Base-by-base conservation (phyloP, 2,113 vertebrate species). In the Murina feae region DNA sequence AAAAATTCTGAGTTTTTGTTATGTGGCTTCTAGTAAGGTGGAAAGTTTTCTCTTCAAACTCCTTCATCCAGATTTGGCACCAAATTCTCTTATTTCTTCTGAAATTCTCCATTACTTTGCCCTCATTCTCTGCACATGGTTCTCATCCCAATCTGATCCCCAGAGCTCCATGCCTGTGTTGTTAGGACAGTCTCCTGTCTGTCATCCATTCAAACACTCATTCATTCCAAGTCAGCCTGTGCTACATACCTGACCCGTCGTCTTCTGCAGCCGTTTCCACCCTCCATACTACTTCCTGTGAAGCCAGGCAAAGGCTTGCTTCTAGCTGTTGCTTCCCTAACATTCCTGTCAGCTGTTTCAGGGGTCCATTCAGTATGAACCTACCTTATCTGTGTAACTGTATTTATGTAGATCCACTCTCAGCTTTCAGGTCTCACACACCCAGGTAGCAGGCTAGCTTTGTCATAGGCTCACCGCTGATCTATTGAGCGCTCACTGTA, bases 331-430 rank as follows among this genome's bases (percentile, higher is more conserved):
- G 44, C 53, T 18, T 80, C 51, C 51, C 69, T 9, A 1, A 39
- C 21, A 25, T 76, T 25, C n/a, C 47, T n/a, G 0, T 75, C 32
- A 69, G n/a, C 13, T 18, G 63, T n/a, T 51, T 87, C 14, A 32
- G 47, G 30, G 74, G 5, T 11, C 47, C 17, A 2, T 25, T 39
- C 37, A n/a, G 1, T 11, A 35, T 5, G 17, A 4, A 30, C 30
- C 25, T 49, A 28, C 10, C 23, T 25, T 28, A 1, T 6, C n/a
- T 1, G 0, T 13, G 2, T 37, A n/a, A 60, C 9, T n/a, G 58
- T 8, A 13, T 35, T 16, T 20, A 37, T 20, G 17, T 69, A 30
- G 35, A 39, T 84, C 20, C 42, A 53, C 44, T 86, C 42, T 68
- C 21, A 82, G 37, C 23, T 42, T 39, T 16, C 20, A 25, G 14